Base-by-base conservation (phyloP, 2,113 vertebrate genomes). In the Grammatotria lemairii region DNA sequence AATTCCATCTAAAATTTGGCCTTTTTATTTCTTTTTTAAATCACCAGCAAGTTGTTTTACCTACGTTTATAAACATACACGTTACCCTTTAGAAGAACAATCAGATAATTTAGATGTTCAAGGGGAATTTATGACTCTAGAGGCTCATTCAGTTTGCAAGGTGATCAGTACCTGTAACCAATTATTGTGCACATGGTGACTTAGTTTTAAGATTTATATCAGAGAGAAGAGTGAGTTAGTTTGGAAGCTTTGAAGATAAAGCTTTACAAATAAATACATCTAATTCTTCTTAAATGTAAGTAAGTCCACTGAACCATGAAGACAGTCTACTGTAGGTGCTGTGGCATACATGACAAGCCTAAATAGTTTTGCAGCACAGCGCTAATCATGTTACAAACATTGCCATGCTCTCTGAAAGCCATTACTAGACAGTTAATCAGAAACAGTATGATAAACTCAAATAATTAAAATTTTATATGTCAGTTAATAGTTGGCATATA, bases 391-490 rank as follows among this genome's bases (percentile, higher is more conserved):
- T 65, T 31, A 7, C 53, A 80, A 88, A 58, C 13, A 42, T 11
- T 82, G 83, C 31, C 26, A 53, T 89, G 7, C 16, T 19, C 13
- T 5, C 3, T 4, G 31, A 2, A 8, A 26, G 10, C 90, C 88
- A 92, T 87, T 73, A 90, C 90, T 21, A 49, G 88, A 90, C 57
- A 81, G 26, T 4, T 49, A 75, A 75, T 49, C 65, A 70, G 38
- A 70, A 70, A 70, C 35, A 42, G 63, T 42, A 68, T 23, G n/a
- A 13, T 73, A 73, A 73, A 73, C 21, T 73, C 68, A 45, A 45
- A 73, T 73, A 73, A 45, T 73, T 45, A 26, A 26, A 2, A 73
- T 16, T 23, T 70, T 42, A 42, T 23, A 19, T 42, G n/a, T 9
- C n/a, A 14, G 13, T 42, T 73, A 73, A 45, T 45, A 70, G 65